phyloP scores from a whole-genome alignment of 1,140 invertebrate species.

The Bombus ignitus region DNA sequence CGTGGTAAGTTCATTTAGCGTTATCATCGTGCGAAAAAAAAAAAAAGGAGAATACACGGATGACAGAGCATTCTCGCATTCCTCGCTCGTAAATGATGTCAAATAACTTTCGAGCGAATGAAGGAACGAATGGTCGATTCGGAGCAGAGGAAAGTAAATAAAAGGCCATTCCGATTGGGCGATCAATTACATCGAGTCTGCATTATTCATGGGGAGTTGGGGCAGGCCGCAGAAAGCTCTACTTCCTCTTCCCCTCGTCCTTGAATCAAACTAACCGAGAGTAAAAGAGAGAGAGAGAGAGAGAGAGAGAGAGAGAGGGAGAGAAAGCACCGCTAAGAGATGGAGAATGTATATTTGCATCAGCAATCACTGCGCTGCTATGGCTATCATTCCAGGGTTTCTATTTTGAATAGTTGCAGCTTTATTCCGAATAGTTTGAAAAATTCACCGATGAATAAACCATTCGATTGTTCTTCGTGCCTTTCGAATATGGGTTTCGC shows the following conservation, averaged over 20 bases:
- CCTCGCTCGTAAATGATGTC: constrained; percentile 78
- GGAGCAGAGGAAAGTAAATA: constrained; percentile 81
- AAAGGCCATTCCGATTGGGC: constrained; percentile 83
- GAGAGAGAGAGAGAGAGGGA: constrained; percentile 42
- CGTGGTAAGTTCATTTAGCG: constrained; percentile 43
- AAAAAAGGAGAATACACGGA: background rate
- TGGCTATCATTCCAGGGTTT: constrained; percentile 68
- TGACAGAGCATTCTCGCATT: constrained; percentile 63
- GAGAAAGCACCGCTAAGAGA: constrained; percentile 34
- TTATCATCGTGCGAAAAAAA: constrained; percentile 42
- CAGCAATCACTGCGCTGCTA: constrained; percentile 71
- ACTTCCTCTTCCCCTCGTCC: constrained; percentile 66
- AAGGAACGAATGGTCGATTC: constrained; percentile 74
- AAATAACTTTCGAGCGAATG: constrained; percentile 78
- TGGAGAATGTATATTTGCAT: constrained; percentile 75
- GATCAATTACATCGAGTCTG: constrained; percentile 82
- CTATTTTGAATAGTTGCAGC: constrained; percentile 65
- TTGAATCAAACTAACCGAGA: constrained; percentile 71
- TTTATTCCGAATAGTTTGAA: constrained; percentile 72
- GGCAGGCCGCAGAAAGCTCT: constrained; percentile 80
- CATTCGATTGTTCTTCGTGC: background rate
- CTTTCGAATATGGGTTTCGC: background rate
- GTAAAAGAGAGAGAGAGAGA: constrained; percentile 45
- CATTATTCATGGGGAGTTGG: constrained; percentile 82
- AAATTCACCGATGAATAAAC: constrained; percentile 61